Percentiles rank a stretch among this genome's conserved stretches.
Evolutionary conservation across 2,797 vertebrate species (phyloP).

Genomic region (Meda fulgida): DNA sequence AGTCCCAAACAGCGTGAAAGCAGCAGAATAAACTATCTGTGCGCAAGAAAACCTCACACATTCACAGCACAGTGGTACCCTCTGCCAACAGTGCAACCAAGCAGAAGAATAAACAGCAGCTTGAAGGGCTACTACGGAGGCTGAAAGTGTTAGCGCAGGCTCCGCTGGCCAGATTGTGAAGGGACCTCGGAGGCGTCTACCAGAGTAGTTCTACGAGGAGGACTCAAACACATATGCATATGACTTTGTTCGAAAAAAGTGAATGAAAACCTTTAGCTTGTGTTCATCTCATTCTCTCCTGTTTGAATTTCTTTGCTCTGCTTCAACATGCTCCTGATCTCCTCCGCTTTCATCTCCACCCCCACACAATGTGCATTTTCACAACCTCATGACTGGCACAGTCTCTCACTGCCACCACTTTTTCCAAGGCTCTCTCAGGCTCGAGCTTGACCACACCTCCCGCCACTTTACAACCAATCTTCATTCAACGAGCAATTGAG

Average conservation of each 20-base stretch:
- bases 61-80: slow-evolving; percentile 26
- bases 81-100: slow-evolving; percentile 44
- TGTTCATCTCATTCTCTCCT: slow-evolving; percentile 46
- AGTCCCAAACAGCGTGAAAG: slow-evolving; percentile 29
- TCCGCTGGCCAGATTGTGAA: slow-evolving; percentile 24
- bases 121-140: neutral
- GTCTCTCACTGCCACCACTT: slow-evolving; percentile 62
- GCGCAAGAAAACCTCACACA: slow-evolving; percentile 15
- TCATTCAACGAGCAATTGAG: neutral
- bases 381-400: slow-evolving; percentile 62
- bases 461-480: slow-evolving; percentile 46
- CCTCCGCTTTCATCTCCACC: slow-evolving; percentile 55
- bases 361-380: slow-evolving; percentile 46
- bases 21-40: slow-evolving; percentile 30
- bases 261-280: slow-evolving; percentile 27
- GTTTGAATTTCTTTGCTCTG: slow-evolving; percentile 57
- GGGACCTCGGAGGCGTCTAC: slow-evolving; percentile 6
- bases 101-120: slow-evolving; percentile 41
- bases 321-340: slow-evolving; percentile 57
- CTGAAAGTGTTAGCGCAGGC: slow-evolving; percentile 24
- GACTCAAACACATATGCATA: neutral
- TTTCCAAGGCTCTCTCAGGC: slow-evolving; percentile 61
- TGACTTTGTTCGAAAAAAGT: neutral
- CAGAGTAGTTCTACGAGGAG: slow-evolving; percentile 1
- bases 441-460: slow-evolving; percentile 51